A percentile compares a stretch with the other conserved stretches of the same genome.
These are phyloP conservation scores for Trissolcus brochymenae DNA, from an alignment of 2,888 invertebrate species.

Conservation along the genomic window DNA sequence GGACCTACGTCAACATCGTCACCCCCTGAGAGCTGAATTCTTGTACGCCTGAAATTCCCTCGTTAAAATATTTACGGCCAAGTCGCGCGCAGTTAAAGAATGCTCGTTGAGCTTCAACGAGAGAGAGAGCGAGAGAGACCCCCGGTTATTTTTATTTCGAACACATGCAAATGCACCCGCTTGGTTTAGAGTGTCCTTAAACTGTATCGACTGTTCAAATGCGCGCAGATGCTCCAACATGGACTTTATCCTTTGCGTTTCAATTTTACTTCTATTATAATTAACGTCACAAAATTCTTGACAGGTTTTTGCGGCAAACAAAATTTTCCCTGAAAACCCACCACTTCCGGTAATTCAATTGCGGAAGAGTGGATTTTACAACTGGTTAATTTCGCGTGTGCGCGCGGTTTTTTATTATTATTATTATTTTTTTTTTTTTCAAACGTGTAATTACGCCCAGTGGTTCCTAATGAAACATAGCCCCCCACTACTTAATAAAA, in stretches of 20 bases:
- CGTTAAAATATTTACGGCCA: slow-evolving; percentile 51
- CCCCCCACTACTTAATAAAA: slow-evolving; percentile 4
- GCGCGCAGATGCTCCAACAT: too few species aligned
- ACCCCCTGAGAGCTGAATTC: slow-evolving; percentile 49
- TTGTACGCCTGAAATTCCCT: slow-evolving; percentile 40
- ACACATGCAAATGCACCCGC: slow-evolving; percentile 3
- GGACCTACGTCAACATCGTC: slow-evolving; percentile 58
- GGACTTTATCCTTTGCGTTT: not conserved
- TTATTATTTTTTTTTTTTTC: not conserved
- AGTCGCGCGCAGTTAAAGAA: slow-evolving; percentile 30
- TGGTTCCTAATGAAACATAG: slow-evolving; percentile 12
- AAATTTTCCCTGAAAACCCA: slow-evolving; percentile 10
- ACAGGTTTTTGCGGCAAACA: not conserved
- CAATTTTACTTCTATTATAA: not conserved
- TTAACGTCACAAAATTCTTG: too few species aligned
- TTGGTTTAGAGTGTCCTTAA: not conserved
- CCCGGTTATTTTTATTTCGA: slow-evolving; percentile 21
- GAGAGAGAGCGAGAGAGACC: not conserved
- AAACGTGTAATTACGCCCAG: slow-evolving; percentile 26
- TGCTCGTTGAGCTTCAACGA: slow-evolving; percentile 29
- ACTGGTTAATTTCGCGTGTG: slow-evolving; percentile 18
- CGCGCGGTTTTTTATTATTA: not conserved
- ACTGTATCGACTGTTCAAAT: not conserved
- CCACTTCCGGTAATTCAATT: slow-evolving; percentile 18
- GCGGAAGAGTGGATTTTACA: slow-evolving; percentile 5